These are phyloP conservation scores for Cheilosia scutellata DNA, from an alignment of 2,888 invertebrate species.

Conservation along the genomic window DNA sequence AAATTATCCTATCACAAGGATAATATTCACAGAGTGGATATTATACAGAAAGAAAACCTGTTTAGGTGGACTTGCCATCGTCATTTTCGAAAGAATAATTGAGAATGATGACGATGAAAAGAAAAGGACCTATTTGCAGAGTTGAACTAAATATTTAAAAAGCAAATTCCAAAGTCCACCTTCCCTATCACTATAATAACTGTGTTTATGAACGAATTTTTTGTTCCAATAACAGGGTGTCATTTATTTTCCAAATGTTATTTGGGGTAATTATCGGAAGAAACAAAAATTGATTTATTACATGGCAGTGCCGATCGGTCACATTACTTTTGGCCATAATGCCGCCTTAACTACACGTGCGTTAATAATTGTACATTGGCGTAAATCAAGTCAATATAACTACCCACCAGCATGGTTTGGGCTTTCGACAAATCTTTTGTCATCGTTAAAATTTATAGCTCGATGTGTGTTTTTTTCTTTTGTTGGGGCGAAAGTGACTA, in stretches of 20 bases:
- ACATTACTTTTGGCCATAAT: conserved; percentile 20
- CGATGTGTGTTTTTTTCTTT: conserved; percentile 29
- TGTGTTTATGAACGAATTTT: background rate
- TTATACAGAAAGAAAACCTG: background rate
- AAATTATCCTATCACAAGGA: background rate
- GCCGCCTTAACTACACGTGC: conserved; percentile 40
- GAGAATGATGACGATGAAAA: conserved; percentile 45
- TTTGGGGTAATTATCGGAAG: conserved; percentile 17
- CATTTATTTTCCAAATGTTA: background rate
- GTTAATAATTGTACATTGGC: conserved; percentile 37
- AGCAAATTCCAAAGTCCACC: background rate
- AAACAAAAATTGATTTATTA: conserved; percentile 15
- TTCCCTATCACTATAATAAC: background rate
- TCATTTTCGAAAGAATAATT: conserved; percentile 33
- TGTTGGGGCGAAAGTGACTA: background rate
- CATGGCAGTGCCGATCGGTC: conserved; percentile 24
- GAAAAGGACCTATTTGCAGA: background rate
- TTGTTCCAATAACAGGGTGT: background rate
- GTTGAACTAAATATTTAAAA: background rate
- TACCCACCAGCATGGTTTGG: background rate
- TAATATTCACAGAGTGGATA: background rate
- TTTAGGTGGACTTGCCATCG: background rate
- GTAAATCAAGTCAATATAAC: conserved; percentile 52
- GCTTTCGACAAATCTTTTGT: conserved; percentile 41
- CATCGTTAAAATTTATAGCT: conserved; percentile 66